Evolutionary conservation across 2,113 vertebrate species (phyloP).

Genomic region (Myocastor coypus): DNA sequence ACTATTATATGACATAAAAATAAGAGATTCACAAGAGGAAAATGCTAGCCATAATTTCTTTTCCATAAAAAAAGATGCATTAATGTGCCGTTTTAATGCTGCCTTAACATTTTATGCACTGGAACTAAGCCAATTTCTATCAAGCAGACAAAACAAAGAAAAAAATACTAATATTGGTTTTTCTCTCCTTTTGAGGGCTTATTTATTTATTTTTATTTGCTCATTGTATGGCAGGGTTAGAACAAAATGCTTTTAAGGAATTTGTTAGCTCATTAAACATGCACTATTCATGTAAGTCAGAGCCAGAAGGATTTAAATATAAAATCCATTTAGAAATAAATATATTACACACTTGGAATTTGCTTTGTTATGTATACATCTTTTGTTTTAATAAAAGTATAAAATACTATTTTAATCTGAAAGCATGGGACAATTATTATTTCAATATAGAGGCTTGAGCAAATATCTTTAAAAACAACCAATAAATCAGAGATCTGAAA

Average conservation of each 20-base stretch:
- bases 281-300: slow-evolving; percentile 49
- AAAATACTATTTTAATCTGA: slow-evolving; percentile 37
- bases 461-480: not conserved
- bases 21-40: not conserved
- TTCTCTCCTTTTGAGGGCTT: slow-evolving; percentile 8
- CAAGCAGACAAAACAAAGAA: slow-evolving; percentile 40
- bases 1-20: slow-evolving; percentile 27
- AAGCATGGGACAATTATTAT: not conserved
- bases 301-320: slow-evolving; percentile 38
- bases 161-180: not conserved
- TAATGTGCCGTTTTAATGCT: slow-evolving; percentile 64
- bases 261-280: slow-evolving; percentile 60
- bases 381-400: slow-evolving; percentile 45
- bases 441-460: not conserved
- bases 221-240: slow-evolving; percentile 28
- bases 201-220: slow-evolving; percentile 51
- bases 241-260: slow-evolving; percentile 60
- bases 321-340: slow-evolving; percentile 53
- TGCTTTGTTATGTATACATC: not conserved
- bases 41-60: slow-evolving; percentile 19
- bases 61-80: not conserved
- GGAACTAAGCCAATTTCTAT: slow-evolving; percentile 19
- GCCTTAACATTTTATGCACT: slow-evolving; percentile 41
- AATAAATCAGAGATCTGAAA: not conserved
- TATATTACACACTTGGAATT: not conserved